Conservation (phyloP, 2,797 vertebrate genomes). For the Alosa sapidissima region DNA sequence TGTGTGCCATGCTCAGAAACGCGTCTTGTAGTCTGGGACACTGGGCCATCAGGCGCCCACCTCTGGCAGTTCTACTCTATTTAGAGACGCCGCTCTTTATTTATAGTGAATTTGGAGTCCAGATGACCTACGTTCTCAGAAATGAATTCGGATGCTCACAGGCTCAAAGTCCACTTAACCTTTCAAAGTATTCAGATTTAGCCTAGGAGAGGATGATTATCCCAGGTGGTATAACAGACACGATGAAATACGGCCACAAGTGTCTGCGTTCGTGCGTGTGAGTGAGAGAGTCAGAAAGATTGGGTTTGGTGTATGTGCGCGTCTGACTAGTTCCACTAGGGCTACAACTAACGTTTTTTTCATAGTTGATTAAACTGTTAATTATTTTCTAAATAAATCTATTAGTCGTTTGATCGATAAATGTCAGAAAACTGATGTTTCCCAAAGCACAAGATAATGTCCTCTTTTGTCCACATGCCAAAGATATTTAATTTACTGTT, state of each 20-base stretch:
- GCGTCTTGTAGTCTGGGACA: background rate
- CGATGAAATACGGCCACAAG: no score
- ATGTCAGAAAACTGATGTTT: no score
- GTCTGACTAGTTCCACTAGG: background rate
- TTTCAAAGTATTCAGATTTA: constrained; percentile 17
- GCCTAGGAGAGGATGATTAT: background rate
- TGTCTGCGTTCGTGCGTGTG: background rate
- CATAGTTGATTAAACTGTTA: no score
- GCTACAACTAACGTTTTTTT: no score
- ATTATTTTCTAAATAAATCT: no score
- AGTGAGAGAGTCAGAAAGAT: background rate
- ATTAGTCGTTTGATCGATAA: no score
- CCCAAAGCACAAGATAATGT: no score
- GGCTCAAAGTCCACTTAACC: background rate
- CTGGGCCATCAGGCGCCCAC: background rate
- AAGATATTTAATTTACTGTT: no score
- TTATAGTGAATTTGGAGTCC: constrained; percentile 1
- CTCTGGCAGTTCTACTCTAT: background rate
- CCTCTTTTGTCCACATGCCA: no score
- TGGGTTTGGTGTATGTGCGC: background rate
- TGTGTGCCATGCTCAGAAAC: background rate
- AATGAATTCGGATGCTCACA: background rate
- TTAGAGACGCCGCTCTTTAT: background rate
- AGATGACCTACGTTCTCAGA: background rate
- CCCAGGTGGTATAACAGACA: background rate